Conservation (phyloP, 2,797 vertebrate genomes). For the Heterohyrax brucei region DNA sequence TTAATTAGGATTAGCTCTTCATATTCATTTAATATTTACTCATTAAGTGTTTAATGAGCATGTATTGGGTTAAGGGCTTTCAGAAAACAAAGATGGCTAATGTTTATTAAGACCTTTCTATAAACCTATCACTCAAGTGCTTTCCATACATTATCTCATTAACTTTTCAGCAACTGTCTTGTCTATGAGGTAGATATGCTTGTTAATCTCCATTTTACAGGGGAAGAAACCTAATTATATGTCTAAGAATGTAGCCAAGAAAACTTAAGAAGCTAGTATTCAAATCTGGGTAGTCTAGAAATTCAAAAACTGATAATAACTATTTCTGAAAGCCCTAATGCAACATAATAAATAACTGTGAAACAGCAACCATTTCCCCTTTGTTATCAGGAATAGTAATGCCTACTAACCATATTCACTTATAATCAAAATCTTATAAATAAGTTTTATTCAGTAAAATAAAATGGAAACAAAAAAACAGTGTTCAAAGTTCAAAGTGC, state of each 20-base stretch:
- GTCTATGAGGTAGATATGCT: not conserved
- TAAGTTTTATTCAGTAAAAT: not conserved
- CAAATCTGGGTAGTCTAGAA: not conserved
- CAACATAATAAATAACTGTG: not conserved
- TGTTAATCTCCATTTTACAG: not conserved
- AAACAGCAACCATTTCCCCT: not conserved
- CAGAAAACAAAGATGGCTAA: not conserved
- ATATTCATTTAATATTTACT: not conserved
- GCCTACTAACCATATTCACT: not conserved
- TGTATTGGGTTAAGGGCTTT: not conserved
- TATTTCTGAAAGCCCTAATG: no score
- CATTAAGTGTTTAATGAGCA: not conserved
- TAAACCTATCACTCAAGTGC: not conserved
- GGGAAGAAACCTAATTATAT: not conserved
- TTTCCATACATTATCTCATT: not conserved
- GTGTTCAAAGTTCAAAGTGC: not conserved
- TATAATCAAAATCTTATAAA: not conserved
- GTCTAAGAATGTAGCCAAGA: not conserved
- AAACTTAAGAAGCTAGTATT: not conserved
- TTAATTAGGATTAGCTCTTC: not conserved
- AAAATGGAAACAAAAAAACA: not conserved
- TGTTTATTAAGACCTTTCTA: not conserved
- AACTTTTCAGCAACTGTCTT: not conserved
- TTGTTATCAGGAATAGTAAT: not conserved
- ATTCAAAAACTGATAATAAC: no score